Base-by-base conservation (phyloP, 2,113 vertebrate species). In the Colius striatus region DNA sequence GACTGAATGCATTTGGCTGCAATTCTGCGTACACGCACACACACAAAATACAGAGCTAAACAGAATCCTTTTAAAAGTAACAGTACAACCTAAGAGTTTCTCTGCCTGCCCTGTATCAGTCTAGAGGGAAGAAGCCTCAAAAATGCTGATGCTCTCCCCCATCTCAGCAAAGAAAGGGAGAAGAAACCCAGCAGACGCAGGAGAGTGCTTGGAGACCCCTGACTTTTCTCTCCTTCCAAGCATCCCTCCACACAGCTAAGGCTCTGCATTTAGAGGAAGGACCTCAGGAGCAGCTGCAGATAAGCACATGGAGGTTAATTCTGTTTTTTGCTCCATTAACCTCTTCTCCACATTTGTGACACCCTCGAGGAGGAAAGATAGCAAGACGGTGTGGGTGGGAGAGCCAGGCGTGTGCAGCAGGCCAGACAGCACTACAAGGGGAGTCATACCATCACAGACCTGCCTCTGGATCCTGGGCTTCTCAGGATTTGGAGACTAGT, bases 301-400 rank as follows among this genome's bases (percentile, higher is more conserved):
- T 14, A 60, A 67, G 57, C 55, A 38, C 57, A 16, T 0, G 4
- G 41, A 92, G 76, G 55, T 86, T 92, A 93, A 94, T 86, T 94
- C 92, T 84, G 53, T 45, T 85, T 83, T 93, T 77, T 78, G 53
- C 68, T 94, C 93, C 61, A 62, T 95, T 96, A 96, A 92, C 83
- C 85, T 80, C 79, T 45, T 45, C 51, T 90, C 87, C 75, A 92
- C 84, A 91, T 95, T 50, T 14, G 51, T 58, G 79, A 50, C 30
- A 60, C 41, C 34, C 55, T 76, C 1, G 2, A 70, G 57, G 63
- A 92, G 67, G 34, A 83, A 34, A 43, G 72, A 34, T 3, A 71
- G 63, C 30, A 45, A 84, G 38, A 16, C 0, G 7, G 65, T 2
- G 0, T 0, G 0, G 55, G 66, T 48, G 47, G 68, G 25, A 83